Base-by-base conservation (phyloP, 2,888 invertebrate genomes). In the Diadegma fenestrale region DNA sequence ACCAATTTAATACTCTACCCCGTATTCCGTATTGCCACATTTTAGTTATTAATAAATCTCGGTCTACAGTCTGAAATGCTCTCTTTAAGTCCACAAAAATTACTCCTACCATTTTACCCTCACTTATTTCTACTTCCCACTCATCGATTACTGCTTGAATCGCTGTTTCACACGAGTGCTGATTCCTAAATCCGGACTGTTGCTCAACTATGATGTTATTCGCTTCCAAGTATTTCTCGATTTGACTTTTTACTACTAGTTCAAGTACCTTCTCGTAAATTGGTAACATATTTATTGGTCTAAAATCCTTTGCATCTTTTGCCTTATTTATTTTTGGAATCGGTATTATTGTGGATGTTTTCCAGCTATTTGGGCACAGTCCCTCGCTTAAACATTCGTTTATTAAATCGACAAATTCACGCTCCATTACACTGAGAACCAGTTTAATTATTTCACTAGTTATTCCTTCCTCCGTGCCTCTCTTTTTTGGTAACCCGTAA, bases 251-350 rank as follows among this genome's bases (percentile, higher is more conserved):
- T 7, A 41, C 41, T 41, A 41, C 7, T 41, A 41, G 7, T 7
- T 41, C 41, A 6, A 41, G 7, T 41, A 41, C 41, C 41, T 41
- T 41, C 7, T 41, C 19, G n/a, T n/a, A n/a, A n/a, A n/a, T n/a
- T n/a, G n/a, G n/a, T n/a, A n/a, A n/a, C n/a, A n/a, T n/a, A n/a
- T 85, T 85, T 14, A 85, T 76, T 37, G 82, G 79, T 19, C 85
- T 61, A 19, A 61, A 78, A 17, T 85, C 75, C 4, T 45, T 37
- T 14, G 81, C 81, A 43, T 73, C 30, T 81, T 81, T 1, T 4
- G 41, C 5, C 7, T 41, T 41, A 41, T 41, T 7, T 41, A 41
- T 7, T 7, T 41, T 41, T 41, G 73, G 75, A 33, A 81, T 73
- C 12, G 75, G 80, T 14, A 51, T 43, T 14, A 83, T 58, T 17